These are phyloP conservation scores for Chrysoperla carnea DNA, from an alignment of 1,140 invertebrate genomes.

Conservation along the genomic window DNA sequence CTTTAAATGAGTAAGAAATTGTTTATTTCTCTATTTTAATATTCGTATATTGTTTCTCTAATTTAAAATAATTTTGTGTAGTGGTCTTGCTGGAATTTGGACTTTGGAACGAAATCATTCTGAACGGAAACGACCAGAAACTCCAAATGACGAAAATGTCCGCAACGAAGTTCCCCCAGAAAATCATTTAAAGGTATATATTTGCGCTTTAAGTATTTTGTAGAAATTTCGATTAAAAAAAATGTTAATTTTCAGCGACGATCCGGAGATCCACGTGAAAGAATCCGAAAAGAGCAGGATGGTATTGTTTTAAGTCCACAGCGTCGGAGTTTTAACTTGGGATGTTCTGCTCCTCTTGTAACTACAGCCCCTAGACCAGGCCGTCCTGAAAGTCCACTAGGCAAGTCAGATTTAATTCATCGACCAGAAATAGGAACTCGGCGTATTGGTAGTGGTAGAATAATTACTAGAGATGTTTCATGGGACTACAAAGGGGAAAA, in stretches of 20 bases:
- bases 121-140: constrained; percentile 29
- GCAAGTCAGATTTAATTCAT: constrained; percentile 3
- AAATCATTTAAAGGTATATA: constrained; percentile 7
- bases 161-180: constrained; percentile 11
- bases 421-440: constrained; percentile 20
- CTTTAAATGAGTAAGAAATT: neutral
- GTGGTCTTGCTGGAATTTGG: constrained; percentile 34
- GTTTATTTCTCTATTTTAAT: neutral
- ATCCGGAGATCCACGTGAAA: constrained; percentile 54
- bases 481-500: constrained; percentile 26
- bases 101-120: constrained; percentile 40
- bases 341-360: constrained; percentile 44
- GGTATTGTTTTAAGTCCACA: constrained; percentile 70
- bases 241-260: constrained; percentile 24
- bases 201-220: too few relatives aligned
- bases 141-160: constrained; percentile 27
- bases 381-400: constrained; percentile 26
- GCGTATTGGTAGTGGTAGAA: constrained; percentile 61
- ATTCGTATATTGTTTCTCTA: constrained; percentile 12
- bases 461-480: constrained; percentile 44
- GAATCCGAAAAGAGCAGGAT: constrained; percentile 64
- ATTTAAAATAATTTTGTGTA: constrained; percentile 3
- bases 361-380: constrained; percentile 23
- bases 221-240: too few relatives aligned
- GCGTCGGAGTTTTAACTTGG: constrained; percentile 63